Conservation (phyloP, 1,140 invertebrate species). For the Diorhabda elongata region DNA sequence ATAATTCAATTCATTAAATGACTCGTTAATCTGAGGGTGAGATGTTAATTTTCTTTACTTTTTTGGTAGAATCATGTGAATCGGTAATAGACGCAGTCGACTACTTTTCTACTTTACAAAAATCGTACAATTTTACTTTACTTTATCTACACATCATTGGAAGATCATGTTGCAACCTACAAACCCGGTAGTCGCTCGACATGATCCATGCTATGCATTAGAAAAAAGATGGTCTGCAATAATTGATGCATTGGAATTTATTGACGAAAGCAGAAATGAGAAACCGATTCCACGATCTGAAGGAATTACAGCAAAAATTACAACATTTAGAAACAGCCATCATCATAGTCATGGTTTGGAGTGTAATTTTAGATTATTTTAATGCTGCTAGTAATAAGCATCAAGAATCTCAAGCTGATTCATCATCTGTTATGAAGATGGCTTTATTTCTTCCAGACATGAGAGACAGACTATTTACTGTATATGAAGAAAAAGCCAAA, state of each 20-base stretch:
- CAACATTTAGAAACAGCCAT: not conserved
- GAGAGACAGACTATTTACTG: constrained; percentile 15
- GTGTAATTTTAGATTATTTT: constrained; percentile 15
- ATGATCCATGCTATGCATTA: constrained; percentile 13
- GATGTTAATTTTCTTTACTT: no score
- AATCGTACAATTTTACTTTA: constrained; percentile 22
- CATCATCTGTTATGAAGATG: not conserved
- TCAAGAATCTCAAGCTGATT: no score
- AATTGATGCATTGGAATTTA: constrained; percentile 16
- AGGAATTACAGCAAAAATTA: not conserved
- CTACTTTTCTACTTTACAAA: constrained; percentile 21
- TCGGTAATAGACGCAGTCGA: constrained; percentile 28
- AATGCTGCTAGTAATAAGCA: no score
- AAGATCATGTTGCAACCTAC: constrained; percentile 48
- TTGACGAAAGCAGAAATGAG: not conserved
- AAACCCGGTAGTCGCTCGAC: not conserved
- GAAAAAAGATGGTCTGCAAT: constrained; percentile 12
- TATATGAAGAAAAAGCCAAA: constrained; percentile 27
- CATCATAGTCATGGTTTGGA: constrained; percentile 5
- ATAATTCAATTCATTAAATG: no score
- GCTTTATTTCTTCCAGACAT: no score
- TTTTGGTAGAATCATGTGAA: constrained; percentile 18
- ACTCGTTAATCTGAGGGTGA: no score
- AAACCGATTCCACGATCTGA: constrained; percentile 16
- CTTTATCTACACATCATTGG: constrained; percentile 42